phyloP scores from a whole-genome alignment of 1,140 invertebrate genomes.

The Branchinecta lindahli region DNA sequence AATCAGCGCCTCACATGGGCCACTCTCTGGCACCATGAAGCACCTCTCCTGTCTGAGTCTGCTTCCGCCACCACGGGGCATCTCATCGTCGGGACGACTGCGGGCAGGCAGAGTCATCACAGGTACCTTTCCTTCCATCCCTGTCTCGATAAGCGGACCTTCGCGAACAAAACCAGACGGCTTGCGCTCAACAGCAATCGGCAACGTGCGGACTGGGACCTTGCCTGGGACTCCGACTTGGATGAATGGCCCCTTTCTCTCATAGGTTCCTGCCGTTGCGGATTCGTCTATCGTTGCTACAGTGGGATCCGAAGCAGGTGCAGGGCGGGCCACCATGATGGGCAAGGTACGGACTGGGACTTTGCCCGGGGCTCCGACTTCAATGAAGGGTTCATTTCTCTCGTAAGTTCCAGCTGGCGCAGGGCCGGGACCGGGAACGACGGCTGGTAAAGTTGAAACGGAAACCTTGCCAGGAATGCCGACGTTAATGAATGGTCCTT shows the following conservation, averaged over 20 bases:
- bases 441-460: constrained; percentile 6
- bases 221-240: constrained; percentile 1
- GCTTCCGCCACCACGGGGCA: no score
- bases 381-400: neutral
- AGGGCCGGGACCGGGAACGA: no score
- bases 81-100: no score
- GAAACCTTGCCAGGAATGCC: neutral
- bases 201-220: constrained; percentile 12
- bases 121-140: no score
- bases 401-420: neutral
- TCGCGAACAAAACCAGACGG: neutral
- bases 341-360: constrained; percentile 11
- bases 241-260: neutral
- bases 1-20: constrained; percentile 5
- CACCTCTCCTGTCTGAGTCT: neutral
- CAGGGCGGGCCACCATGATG: neutral
- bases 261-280: neutral
- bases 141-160: no score
- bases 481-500: neutral
- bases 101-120: no score
- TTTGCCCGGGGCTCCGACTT: neutral
- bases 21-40: neutral
- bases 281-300: neutral
- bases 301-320: neutral
- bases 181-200: neutral